These are phyloP conservation scores for Mayetiola destructor DNA, from an alignment of 2,888 invertebrate genomes.

Conservation along the genomic window DNA sequence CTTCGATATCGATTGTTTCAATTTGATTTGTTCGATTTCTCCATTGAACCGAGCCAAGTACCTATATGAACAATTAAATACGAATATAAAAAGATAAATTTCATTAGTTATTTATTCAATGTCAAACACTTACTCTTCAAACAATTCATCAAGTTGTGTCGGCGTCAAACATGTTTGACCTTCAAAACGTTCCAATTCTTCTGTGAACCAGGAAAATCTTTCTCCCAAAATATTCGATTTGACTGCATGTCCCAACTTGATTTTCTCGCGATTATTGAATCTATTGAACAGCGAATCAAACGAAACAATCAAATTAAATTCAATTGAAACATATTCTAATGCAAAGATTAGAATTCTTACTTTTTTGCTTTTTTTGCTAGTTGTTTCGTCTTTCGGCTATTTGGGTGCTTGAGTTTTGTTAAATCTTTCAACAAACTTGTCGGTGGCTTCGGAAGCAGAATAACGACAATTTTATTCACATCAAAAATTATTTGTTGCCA, in stretches of 20 bases:
- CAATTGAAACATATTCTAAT: neutral
- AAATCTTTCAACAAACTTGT: slow-evolving; percentile 36
- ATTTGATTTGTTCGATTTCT: slow-evolving; percentile 60
- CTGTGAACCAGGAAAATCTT: slow-evolving; percentile 64
- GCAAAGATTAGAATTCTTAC: slow-evolving; percentile 26
- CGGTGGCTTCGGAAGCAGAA: slow-evolving; percentile 27
- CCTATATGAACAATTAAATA: slow-evolving; percentile 16
- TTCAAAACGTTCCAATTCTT: slow-evolving; percentile 39
- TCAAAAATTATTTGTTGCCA: neutral
- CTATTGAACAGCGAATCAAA: slow-evolving; percentile 27
- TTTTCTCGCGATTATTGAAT: slow-evolving; percentile 42
- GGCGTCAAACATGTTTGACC: slow-evolving; percentile 41
- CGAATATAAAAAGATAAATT: slow-evolving; percentile 14
- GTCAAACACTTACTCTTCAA: slow-evolving; percentile 38
- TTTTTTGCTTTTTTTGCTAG: slow-evolving; percentile 55
- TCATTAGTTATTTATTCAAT: neutral
- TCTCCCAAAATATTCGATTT: slow-evolving; percentile 62
- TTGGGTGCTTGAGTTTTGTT: slow-evolving; percentile 61
- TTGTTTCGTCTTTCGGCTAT: slow-evolving; percentile 66
- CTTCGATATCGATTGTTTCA: slow-evolving; percentile 59
- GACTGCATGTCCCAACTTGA: slow-evolving; percentile 48
- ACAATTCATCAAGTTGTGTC: slow-evolving; percentile 43
- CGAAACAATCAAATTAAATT: neutral
- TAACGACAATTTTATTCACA: neutral
- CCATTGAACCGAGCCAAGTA: slow-evolving; percentile 55